These are phyloP conservation scores for Bryconaethiops microstoma DNA, from an alignment of 2,797 vertebrate genomes.

Conservation along the genomic window DNA sequence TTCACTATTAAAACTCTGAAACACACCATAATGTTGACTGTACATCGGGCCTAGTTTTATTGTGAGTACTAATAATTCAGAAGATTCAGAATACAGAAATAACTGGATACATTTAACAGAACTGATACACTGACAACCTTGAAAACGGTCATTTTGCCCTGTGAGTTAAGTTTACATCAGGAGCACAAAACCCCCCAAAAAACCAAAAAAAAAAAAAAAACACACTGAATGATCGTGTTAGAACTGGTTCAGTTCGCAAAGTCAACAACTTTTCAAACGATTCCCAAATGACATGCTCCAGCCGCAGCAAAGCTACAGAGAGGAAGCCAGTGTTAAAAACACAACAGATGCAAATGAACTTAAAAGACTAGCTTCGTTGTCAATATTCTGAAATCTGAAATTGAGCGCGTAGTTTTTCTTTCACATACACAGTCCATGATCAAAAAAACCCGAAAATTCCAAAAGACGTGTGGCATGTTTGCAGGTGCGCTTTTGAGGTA, in stretches of 20 bases:
- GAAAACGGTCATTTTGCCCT: constrained; percentile 70
- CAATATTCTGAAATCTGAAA: background rate
- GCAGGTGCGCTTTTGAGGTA: background rate
- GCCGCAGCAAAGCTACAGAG: constrained; percentile 28
- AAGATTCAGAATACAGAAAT: constrained; percentile 82
- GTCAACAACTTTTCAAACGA: constrained; percentile 51
- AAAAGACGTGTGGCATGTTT: background rate
- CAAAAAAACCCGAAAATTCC: background rate
- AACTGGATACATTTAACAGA: constrained; percentile 74
- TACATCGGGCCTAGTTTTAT: constrained; percentile 83
- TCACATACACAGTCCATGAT: background rate
- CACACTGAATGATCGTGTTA: constrained; percentile 45
- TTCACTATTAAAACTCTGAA: background rate
- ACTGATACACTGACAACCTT: constrained; percentile 69
- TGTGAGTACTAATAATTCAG: constrained; percentile 80
- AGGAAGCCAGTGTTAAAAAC: constrained; percentile 23
- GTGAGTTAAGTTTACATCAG: constrained; percentile 64
- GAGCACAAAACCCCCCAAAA: constrained; percentile 58
- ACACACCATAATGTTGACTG: constrained; percentile 52
- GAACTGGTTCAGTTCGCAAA: constrained; percentile 66
- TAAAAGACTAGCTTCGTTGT: constrained; percentile 12
- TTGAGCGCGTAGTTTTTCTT: background rate
- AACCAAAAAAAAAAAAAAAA: background rate
- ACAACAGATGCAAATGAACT: constrained; percentile 21
- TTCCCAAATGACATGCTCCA: constrained; percentile 55